Conservation (phyloP, 2,888 invertebrate genomes). For the Drosophila mimetica region DNA sequence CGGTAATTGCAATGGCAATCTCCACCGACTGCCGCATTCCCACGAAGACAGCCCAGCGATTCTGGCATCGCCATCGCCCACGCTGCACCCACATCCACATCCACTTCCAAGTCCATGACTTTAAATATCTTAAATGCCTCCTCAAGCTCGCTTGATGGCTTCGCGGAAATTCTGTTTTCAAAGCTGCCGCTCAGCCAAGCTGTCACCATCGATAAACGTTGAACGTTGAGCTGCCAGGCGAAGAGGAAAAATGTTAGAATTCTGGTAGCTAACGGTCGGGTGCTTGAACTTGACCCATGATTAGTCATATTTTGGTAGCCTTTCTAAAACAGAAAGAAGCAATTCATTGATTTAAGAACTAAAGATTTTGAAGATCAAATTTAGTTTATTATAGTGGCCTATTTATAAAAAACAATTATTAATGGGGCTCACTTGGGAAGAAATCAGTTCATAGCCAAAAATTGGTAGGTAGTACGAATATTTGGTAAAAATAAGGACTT, state of each 20-base stretch:
- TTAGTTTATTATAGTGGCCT: too few relatives aligned
- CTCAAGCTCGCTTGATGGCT: conserved; percentile 13
- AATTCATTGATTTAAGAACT: too few relatives aligned
- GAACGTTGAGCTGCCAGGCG: neutral
- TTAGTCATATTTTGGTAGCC: neutral
- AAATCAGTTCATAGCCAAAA: too few relatives aligned
- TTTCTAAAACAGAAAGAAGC: too few relatives aligned
- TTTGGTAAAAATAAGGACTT: too few relatives aligned
- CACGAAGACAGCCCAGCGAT: conserved; percentile 14
- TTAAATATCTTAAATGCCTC: conserved; percentile 23
- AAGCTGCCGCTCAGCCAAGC: conserved; percentile 9
- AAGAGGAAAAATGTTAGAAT: neutral
- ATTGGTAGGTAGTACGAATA: too few relatives aligned
- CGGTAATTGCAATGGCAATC: conserved; percentile 24
- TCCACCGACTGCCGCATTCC: conserved; percentile 17
- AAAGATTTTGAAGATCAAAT: too few relatives aligned
- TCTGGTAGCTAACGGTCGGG: conserved; percentile 4
- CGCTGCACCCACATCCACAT: conserved; percentile 13
- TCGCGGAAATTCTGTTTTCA: conserved; percentile 20
- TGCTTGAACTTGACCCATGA: neutral
- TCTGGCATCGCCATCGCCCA: conserved; percentile 9
- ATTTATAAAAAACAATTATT: too few relatives aligned
- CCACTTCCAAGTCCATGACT: conserved; percentile 1
- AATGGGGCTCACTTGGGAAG: too few relatives aligned
- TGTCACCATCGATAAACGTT: conserved; percentile 8